Conservation (phyloP, 2,797 vertebrate genomes). For the Margarornis squamiger region DNA sequence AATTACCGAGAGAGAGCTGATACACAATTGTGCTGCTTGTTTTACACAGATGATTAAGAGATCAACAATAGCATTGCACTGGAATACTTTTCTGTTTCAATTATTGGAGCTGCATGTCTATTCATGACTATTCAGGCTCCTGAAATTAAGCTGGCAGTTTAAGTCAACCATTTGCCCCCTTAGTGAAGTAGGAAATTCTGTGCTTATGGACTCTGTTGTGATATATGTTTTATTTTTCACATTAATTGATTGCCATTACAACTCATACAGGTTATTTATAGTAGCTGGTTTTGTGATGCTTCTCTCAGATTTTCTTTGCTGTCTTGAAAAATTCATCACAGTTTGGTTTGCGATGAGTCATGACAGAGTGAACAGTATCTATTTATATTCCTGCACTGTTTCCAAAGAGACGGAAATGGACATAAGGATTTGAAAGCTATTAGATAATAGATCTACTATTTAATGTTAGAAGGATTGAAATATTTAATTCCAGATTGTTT, state of each 20-base stretch:
- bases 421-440: neutral
- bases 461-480: neutral
- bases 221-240: neutral
- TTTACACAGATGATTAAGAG: neutral
- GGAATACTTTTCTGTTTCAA: neutral
- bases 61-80: neutral
- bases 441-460: neutral
- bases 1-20: neutral
- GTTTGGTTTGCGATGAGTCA: neutral
- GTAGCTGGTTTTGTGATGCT: neutral
- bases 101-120: neutral
- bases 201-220: neutral
- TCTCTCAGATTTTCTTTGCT: neutral
- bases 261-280: neutral
- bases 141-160: neutral
- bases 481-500: neutral
- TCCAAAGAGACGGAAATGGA: neutral
- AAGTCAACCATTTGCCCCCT: neutral
- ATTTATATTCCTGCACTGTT: neutral
- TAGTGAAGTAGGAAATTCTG: neutral
- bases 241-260: neutral
- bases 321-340: neutral
- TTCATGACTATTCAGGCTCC: neutral
- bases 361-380: neutral
- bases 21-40: neutral